Conservation (phyloP, 2,113 vertebrate genomes). For the Felis catus region DNA sequence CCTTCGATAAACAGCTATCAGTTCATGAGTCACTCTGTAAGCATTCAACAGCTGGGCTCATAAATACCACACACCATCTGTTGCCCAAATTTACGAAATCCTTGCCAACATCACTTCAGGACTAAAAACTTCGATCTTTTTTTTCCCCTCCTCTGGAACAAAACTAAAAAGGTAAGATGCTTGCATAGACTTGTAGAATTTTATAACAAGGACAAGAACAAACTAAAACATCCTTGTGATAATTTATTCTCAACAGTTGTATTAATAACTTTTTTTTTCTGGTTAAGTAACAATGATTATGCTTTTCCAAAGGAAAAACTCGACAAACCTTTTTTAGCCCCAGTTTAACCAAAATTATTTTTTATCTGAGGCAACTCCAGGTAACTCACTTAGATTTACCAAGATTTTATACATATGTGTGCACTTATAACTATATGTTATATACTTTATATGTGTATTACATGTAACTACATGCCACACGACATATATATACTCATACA, state of each 20-base stretch:
- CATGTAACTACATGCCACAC: neutral
- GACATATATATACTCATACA: neutral
- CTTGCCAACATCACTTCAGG: constrained; percentile 40
- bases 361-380: neutral
- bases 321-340: neutral
- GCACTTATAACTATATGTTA: neutral
- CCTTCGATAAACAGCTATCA: constrained; percentile 71
- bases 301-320: constrained; percentile 12
- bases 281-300: neutral
- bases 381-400: constrained; percentile 1
- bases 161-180: neutral
- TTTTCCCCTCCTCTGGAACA: neutral
- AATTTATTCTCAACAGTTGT: neutral
- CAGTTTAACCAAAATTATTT: constrained; percentile 22
- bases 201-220: neutral
- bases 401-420: neutral
- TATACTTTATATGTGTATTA: neutral
- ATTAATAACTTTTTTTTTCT: constrained; percentile 39
- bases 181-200: constrained; percentile 8
- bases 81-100: constrained; percentile 67
- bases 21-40: constrained; percentile 73
- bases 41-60: constrained; percentile 70
- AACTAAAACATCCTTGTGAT: neutral
- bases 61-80: constrained; percentile 80
- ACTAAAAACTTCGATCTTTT: constrained; percentile 43